These are phyloP conservation scores for Peromyscus polionotus DNA, from an alignment of 2,113 vertebrate species.

Conservation along the genomic window DNA sequence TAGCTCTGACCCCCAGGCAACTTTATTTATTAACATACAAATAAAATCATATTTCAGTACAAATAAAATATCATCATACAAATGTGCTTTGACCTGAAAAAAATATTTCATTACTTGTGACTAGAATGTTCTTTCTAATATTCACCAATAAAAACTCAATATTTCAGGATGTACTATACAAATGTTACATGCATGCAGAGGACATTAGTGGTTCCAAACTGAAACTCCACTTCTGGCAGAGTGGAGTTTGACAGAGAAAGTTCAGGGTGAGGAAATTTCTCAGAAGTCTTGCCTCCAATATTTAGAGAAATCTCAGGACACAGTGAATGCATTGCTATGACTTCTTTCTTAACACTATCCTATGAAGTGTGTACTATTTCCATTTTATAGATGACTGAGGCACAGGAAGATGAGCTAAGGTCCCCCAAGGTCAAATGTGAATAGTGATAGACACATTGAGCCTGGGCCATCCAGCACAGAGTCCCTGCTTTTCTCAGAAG, in stretches of 20 bases:
- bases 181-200: background rate
- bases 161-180: slow-evolving; percentile 34
- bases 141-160: slow-evolving; percentile 61
- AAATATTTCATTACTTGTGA: slow-evolving; percentile 43
- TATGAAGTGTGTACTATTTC: background rate
- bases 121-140: slow-evolving; percentile 39
- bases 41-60: too few species aligned
- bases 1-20: too few species aligned
- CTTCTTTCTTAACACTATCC: slow-evolving; percentile 4
- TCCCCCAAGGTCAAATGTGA: background rate
- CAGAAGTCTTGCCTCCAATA: background rate
- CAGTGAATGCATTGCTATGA: background rate
- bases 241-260: background rate
- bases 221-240: background rate
- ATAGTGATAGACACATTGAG: background rate
- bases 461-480: background rate
- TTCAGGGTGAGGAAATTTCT: background rate
- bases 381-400: background rate
- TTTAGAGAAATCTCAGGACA: background rate
- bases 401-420: background rate
- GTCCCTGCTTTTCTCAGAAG: background rate
- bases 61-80: background rate
- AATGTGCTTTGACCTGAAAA: slow-evolving; percentile 53
- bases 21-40: too few species aligned
- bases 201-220: background rate